Base-by-base conservation (phyloP, 2,888 invertebrate species). In the Pimpla rufipes region DNA sequence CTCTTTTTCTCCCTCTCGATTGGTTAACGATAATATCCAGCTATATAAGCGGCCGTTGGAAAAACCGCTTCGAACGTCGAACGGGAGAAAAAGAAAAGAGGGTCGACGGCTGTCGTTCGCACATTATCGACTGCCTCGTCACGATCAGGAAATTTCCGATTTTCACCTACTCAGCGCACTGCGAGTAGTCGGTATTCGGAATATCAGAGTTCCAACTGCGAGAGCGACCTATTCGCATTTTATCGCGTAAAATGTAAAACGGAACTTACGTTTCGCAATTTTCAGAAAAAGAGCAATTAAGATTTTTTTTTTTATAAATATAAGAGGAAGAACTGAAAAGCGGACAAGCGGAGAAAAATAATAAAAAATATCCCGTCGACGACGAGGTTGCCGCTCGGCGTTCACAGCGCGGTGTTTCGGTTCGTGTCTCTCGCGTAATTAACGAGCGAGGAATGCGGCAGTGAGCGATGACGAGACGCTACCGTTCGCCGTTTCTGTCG, bases 401-500 rank as follows among this genome's bases (percentile, higher is more conserved):
- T n/a, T n/a, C 21, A 42, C 35, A 3, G n/a, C 11, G 47, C 8
- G 29, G 23, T 45, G 55, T 55, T 76, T 13, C 62, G 45, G 55
- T 55, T 37, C 55, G 50, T 68, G 64, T 45, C 45, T 18, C 52
- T 16, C 35, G 74, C 52, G 75, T 70, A 68, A 80, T 80, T 75
- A 80, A 75, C 75, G 80, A 75, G 75, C 68, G 62, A 75, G 52
- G 68, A 75, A 75, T 70, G 74, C 74, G 59, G 47, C 62, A 29
- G 62, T 40, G 47, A 35, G 55, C 21, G 67, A 59, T 57, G 50
- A 77, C 45, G 68, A 77, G 68, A 80, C 37, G n/a, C 37, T 64
- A 52, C 62, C 18, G 47, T 21, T 45, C 16, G n/a, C n/a, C n/a
- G n/a, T n/a, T n/a, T n/a, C n/a, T n/a, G 21, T 37, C 62, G 64